These are phyloP conservation scores for Tragulus kanchil DNA, from an alignment of 2,113 vertebrate species.

Conservation along the genomic window DNA sequence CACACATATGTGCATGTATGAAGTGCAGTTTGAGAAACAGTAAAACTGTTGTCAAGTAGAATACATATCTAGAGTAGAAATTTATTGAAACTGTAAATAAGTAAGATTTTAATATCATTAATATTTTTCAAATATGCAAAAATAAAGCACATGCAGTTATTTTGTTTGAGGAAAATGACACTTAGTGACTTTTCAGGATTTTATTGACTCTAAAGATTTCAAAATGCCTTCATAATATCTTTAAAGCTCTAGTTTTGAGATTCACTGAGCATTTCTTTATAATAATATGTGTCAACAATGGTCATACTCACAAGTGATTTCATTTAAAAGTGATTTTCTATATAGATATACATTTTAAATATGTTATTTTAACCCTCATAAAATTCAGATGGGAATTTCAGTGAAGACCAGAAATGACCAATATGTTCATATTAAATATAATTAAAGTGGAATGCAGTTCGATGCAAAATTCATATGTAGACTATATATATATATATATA, in stretches of 20 bases:
- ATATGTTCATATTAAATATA: neutral
- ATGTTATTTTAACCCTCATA: conserved; percentile 1
- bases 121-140: neutral
- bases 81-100: neutral
- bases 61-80: neutral
- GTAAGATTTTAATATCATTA: neutral
- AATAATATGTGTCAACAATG: neutral
- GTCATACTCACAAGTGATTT: neutral
- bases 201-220: neutral
- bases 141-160: neutral
- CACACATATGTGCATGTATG: neutral
- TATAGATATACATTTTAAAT: neutral
- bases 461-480: neutral
- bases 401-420: neutral
- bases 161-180: neutral
- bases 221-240: neutral
- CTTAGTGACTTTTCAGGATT: neutral
- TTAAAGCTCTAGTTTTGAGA: neutral
- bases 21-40: neutral
- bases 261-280: neutral
- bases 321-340: neutral
- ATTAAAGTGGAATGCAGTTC: neutral
- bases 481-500: neutral
- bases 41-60: neutral
- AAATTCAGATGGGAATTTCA: neutral